Percentiles rank a stretch among this genome's conserved stretches.
Conservation (phyloP, 2,797 vertebrate species). For the Alauda arvensis region DNA sequence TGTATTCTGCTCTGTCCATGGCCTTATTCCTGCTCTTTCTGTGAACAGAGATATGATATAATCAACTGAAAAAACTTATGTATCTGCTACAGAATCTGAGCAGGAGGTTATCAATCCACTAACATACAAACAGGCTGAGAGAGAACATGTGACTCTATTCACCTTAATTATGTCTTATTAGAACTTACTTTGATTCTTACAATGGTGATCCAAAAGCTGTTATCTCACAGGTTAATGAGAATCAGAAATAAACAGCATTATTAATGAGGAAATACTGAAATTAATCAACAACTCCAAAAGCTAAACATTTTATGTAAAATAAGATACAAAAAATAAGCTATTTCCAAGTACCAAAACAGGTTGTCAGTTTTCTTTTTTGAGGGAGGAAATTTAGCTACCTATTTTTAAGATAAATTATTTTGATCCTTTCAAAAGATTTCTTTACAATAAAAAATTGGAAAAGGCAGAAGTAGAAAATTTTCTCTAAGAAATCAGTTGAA, state of each 20-base stretch:
- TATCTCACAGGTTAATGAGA: conserved; percentile 47
- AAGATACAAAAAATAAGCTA: not conserved
- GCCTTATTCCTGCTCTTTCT: not conserved
- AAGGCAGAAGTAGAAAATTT: not conserved
- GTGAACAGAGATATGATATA: not conserved
- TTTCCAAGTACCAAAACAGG: conserved; percentile 10
- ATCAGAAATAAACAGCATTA: conserved; percentile 48
- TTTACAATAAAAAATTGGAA: not conserved
- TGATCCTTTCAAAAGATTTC: not conserved
- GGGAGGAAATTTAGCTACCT: not conserved
- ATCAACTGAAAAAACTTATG: not conserved
- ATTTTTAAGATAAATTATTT: not conserved
- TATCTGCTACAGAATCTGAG: conserved; percentile 1
- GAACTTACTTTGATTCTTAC: conserved; percentile 43
- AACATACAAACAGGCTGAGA: conserved; percentile 1
- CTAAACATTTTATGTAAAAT: conserved; percentile 18
- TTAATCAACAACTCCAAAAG: conserved; percentile 55
- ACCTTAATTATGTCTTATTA: conserved; percentile 50
- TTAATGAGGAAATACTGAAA: conserved; percentile 54
- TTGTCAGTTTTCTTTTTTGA: not conserved
- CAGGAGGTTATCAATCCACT: not conserved
- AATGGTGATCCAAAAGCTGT: conserved; percentile 23
- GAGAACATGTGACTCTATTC: not conserved
- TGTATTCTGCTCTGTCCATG: not conserved
- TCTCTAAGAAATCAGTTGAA: not conserved